These are phyloP conservation scores for Bothrops jararaca DNA, from an alignment of 2,113 vertebrate species.

Conservation along the genomic window DNA sequence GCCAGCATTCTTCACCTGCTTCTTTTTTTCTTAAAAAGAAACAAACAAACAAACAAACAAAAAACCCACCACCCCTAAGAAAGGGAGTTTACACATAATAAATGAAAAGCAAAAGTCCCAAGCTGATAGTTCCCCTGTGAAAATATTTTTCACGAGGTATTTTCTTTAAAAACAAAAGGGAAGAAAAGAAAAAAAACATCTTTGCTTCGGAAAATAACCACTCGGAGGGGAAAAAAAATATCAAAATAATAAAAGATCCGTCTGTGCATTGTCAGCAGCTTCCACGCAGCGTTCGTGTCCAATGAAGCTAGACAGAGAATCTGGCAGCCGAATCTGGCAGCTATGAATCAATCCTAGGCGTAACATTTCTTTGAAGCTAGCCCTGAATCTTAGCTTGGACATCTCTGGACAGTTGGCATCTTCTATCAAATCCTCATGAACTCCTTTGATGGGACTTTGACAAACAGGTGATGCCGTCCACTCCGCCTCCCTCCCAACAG, in stretches of 20 bases:
- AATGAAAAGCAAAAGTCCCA: background rate
- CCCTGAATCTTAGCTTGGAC: background rate
- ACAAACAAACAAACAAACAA: too few species aligned
- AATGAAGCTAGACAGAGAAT: background rate
- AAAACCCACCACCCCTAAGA: background rate
- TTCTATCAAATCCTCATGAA: background rate
- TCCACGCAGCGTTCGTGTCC: background rate
- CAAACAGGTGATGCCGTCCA: background rate
- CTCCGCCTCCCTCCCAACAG: background rate
- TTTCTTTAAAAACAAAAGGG: background rate
- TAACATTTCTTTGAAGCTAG: background rate
- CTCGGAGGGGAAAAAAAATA: accelerated
- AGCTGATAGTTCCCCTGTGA: background rate
- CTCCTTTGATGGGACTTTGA: background rate
- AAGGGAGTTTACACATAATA: background rate
- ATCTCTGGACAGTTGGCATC: background rate
- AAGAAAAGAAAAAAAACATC: background rate
- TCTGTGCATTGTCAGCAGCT: background rate
- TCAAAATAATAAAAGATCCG: background rate
- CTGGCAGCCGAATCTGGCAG: background rate
- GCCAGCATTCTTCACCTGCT: background rate
- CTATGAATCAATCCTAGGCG: background rate
- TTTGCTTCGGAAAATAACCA: background rate
- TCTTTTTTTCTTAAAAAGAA: background rate
- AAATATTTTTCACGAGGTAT: background rate